Evolutionary conservation across 1,140 invertebrate genomes (phyloP).

Genomic region (Manduca sexta): DNA sequence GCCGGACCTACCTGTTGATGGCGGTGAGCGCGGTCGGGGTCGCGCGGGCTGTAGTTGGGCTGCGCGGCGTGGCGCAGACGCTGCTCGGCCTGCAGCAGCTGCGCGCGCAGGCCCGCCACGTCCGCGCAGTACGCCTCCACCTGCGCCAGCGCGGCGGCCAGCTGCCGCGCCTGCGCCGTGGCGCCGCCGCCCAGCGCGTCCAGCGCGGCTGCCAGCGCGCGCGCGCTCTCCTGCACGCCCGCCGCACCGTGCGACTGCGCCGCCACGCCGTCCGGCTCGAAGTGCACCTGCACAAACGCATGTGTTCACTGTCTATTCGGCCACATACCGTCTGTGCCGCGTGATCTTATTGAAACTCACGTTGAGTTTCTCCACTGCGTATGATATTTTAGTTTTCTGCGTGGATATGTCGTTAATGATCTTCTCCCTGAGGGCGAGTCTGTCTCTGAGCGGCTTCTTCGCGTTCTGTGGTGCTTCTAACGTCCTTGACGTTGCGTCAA

Average conservation of each 20-base stretch:
- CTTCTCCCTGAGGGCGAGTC: slow-evolving; percentile 88
- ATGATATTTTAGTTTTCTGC: slow-evolving; percentile 91
- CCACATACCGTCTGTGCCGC: neutral
- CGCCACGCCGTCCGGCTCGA: slow-evolving; percentile 84
- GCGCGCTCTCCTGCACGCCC: slow-evolving; percentile 81
- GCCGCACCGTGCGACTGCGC: slow-evolving; percentile 76
- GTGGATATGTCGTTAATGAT: slow-evolving; percentile 90
- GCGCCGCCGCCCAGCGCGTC: slow-evolving; percentile 78
- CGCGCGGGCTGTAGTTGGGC: slow-evolving; percentile 86
- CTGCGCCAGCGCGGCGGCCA: slow-evolving; percentile 87
- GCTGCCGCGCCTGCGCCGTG: slow-evolving; percentile 79
- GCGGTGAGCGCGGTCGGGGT: slow-evolving; percentile 86
- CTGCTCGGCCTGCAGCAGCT: slow-evolving; percentile 90
- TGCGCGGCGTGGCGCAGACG: slow-evolving; percentile 86
- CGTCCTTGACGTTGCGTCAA: slow-evolving; percentile 87
- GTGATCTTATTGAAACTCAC: slow-evolving; percentile 73
- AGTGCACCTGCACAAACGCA: slow-evolving; percentile 80
- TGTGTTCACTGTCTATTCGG: neutral
- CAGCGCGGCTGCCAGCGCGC: slow-evolving; percentile 79
- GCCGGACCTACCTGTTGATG: slow-evolving; percentile 93
- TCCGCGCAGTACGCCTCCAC: slow-evolving; percentile 92
- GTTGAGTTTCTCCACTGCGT: slow-evolving; percentile 94
- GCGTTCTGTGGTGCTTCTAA: slow-evolving; percentile 87
- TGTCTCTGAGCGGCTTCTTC: slow-evolving; percentile 89
- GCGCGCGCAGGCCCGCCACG: slow-evolving; percentile 86